Evolutionary conservation across 2,113 vertebrate species (phyloP).

Genomic region (Micronycteris hirsuta): DNA sequence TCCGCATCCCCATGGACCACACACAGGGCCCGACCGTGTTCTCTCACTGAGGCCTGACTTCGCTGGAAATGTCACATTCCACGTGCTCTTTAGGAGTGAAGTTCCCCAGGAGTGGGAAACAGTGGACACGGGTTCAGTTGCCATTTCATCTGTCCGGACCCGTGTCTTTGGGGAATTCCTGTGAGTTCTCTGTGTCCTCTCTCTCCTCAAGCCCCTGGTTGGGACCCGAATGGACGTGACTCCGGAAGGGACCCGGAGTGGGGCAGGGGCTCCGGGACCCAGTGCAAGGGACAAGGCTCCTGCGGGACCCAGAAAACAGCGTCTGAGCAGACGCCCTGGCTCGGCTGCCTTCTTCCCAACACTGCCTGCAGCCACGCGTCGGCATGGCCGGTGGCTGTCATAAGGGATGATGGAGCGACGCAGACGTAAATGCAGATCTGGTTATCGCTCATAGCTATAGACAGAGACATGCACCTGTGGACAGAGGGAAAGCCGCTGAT

Average conservation of each 20-base stretch:
- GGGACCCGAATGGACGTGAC: too few species aligned
- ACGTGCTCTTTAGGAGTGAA: background rate
- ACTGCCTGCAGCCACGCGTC: too few species aligned
- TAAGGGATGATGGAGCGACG: background rate
- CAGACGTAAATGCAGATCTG: too few species aligned
- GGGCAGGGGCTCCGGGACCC: too few species aligned
- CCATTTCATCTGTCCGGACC: background rate
- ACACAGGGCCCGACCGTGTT: background rate
- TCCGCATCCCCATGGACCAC: background rate
- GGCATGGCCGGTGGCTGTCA: accelerated
- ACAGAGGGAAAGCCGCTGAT: background rate
- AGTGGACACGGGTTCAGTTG: too few species aligned
- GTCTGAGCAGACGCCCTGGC: background rate
- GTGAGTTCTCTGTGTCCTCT: background rate
- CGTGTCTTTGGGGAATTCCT: background rate
- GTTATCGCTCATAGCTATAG: too few species aligned
- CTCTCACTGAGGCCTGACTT: background rate
- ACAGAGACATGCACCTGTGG: background rate
- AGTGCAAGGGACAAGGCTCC: background rate
- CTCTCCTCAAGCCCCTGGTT: background rate
- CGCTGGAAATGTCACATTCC: background rate
- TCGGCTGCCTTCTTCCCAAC: background rate
- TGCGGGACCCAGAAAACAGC: background rate
- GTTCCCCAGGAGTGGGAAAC: accelerated
- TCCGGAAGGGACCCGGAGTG: too few species aligned